Evolutionary conservation across 1,140 invertebrate genomes (phyloP).

Genomic region (Temnothorax longispinosus): DNA sequence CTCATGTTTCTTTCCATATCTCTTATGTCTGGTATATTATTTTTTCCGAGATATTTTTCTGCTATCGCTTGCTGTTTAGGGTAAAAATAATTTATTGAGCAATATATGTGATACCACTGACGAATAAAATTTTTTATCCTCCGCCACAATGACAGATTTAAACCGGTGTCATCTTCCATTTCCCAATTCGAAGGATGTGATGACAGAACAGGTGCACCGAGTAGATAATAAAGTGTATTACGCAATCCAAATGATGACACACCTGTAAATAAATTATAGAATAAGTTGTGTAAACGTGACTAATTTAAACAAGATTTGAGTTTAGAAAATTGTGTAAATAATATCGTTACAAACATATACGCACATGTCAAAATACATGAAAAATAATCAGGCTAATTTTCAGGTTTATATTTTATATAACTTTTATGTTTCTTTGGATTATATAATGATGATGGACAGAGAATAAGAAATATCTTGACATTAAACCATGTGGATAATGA

Average conservation of each 20-base stretch:
- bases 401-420: neutral
- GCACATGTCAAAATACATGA: neutral
- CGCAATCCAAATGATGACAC: conserved; percentile 41
- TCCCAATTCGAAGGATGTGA: conserved; percentile 74
- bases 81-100: neutral
- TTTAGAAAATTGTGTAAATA: neutral
- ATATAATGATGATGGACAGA: neutral
- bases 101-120: conserved; percentile 25
- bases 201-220: conserved; percentile 63
- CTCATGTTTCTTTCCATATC: conserved; percentile 81
- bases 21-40: conserved; percentile 63
- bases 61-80: conserved; percentile 80
- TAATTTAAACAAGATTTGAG: neutral
- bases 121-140: conserved; percentile 61
- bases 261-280: conserved; percentile 59
- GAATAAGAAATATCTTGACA: neutral
- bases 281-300: neutral
- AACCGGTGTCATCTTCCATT: conserved; percentile 1
- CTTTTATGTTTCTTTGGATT: neutral
- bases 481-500: neutral
- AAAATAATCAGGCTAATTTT: neutral
- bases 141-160: conserved; percentile 57
- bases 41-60: conserved; percentile 78
- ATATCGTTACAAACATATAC: neutral
- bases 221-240: neutral